These are phyloP conservation scores for Porites divaricata DNA, from an alignment of 92 coral and sea anemone genomes.

Conservation along the genomic window DNA sequence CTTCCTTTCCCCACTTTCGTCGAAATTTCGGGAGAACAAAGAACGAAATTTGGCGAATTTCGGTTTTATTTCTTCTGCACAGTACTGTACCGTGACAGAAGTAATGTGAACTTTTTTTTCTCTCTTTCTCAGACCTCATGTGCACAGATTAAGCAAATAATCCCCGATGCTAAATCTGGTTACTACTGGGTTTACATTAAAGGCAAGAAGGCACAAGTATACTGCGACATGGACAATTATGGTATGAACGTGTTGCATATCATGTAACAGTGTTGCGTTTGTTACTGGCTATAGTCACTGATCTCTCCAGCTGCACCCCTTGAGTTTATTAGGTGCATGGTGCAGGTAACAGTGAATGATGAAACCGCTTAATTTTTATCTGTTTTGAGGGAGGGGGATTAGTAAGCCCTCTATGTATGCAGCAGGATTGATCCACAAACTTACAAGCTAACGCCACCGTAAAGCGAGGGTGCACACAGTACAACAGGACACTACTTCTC, in stretches of 20 bases:
- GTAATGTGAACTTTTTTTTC: neutral
- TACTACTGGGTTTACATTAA: neutral
- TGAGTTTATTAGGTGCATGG: neutral
- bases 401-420: too few species aligned
- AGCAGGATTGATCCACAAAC: too few species aligned
- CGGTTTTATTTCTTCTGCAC: neutral
- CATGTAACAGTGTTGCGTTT: neutral
- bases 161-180: neutral
- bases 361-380: too few species aligned
- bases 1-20: too few species aligned
- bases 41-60: too few species aligned
- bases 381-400: too few species aligned
- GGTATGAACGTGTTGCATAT: neutral
- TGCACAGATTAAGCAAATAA: neutral
- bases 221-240: conserved; percentile 19
- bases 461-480: too few species aligned
- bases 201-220: neutral
- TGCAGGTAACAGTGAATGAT: too few species aligned
- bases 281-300: neutral
- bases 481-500: too few species aligned
- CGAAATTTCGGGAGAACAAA: too few species aligned
- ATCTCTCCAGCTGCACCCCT: neutral
- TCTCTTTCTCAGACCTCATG: conserved; percentile 4
- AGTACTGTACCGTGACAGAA: neutral
- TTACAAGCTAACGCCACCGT: too few species aligned